phyloP scores from a whole-genome alignment of 2,888 invertebrate genomes.

The Rosalia funebris region DNA sequence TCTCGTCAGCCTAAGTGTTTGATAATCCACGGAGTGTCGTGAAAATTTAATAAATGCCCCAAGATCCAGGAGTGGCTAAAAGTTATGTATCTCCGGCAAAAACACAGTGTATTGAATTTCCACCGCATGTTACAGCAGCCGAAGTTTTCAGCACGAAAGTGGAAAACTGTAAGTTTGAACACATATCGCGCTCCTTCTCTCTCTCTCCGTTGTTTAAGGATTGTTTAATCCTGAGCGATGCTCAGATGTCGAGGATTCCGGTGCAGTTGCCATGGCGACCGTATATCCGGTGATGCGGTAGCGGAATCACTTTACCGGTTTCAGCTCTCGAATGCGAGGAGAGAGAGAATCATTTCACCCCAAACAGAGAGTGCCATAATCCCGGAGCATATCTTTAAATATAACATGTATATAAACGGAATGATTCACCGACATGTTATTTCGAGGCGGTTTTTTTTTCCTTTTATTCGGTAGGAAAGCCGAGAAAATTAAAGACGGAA shows the following conservation, averaged over 20 bases:
- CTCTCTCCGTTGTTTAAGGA: slow-evolving; percentile 47
- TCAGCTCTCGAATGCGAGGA: slow-evolving; percentile 44
- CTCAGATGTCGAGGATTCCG: slow-evolving; percentile 57
- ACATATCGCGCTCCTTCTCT: slow-evolving; percentile 31
- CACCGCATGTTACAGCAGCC: slow-evolving; percentile 35
- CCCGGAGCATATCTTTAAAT: slow-evolving; percentile 28
- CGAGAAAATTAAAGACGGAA: neutral
- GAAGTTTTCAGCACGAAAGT: slow-evolving; percentile 40
- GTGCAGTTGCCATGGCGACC: slow-evolving; percentile 59
- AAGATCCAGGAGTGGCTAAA: slow-evolving; percentile 15
- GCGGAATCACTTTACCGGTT: slow-evolving; percentile 57
- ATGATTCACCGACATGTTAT: slow-evolving; percentile 32
- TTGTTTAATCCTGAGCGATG: slow-evolving; percentile 57
- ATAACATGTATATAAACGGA: slow-evolving; percentile 28
- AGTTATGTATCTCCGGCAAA: slow-evolving; percentile 15
- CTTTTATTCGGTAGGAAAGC: neutral
- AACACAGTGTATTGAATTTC: slow-evolving; percentile 27
- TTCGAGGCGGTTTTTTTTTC: slow-evolving; percentile 27
- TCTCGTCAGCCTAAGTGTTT: slow-evolving; percentile 6
- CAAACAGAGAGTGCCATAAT: slow-evolving; percentile 30
- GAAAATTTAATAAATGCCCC: slow-evolving; percentile 19
- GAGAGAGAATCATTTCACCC: slow-evolving; percentile 22
- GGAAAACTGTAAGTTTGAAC: slow-evolving; percentile 41
- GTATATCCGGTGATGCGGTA: slow-evolving; percentile 56
- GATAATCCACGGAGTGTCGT: slow-evolving; percentile 11